Conservation (phyloP, 2,113 vertebrate species). For the Sitta europaea region DNA sequence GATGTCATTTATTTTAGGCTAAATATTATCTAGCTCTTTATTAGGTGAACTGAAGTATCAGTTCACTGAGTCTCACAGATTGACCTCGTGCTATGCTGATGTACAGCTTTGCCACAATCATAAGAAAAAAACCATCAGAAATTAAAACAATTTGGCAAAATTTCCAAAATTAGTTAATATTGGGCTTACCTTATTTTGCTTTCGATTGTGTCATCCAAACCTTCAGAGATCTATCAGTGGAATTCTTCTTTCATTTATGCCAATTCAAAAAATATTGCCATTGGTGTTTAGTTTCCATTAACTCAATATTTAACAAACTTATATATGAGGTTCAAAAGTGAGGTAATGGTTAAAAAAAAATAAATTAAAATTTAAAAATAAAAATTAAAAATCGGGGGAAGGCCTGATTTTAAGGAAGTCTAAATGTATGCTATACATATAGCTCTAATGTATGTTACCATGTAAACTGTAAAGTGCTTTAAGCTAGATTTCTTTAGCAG, state of each 20-base stretch:
- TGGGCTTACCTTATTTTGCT: background rate
- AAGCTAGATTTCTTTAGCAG: background rate
- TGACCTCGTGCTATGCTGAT: background rate
- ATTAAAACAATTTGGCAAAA: background rate
- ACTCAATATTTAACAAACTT: background rate
- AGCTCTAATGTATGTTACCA: background rate
- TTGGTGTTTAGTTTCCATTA: background rate
- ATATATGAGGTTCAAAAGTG: background rate
- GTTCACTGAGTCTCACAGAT: background rate
- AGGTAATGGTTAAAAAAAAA: background rate
- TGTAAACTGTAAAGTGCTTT: background rate
- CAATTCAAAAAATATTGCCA: background rate
- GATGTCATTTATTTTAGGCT: background rate
- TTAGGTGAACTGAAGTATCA: background rate
- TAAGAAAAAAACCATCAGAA: background rate
- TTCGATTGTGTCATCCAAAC: background rate
- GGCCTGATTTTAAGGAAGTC: background rate
- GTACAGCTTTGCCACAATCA: background rate
- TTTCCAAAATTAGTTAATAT: background rate
- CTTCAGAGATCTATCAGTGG: background rate
- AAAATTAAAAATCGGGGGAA: background rate
- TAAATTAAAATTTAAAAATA: background rate
- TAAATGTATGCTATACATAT: background rate
- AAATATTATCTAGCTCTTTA: background rate
- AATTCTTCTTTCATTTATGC: background rate